Base-by-base conservation (phyloP, 2,113 vertebrate genomes). In the Callochromis pleurospilus region DNA sequence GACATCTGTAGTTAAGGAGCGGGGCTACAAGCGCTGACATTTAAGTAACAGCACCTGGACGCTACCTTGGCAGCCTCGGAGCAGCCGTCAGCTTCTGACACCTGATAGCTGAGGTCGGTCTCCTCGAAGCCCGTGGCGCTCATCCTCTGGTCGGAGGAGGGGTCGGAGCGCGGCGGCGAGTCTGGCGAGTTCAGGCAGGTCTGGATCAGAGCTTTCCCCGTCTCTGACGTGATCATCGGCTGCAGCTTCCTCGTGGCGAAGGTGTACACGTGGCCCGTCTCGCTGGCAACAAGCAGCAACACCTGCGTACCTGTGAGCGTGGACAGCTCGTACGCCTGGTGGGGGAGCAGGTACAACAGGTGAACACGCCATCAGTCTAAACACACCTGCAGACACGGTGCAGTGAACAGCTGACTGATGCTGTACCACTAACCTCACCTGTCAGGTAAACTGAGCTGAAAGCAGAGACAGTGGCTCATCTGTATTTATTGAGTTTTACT, bases 201-300 rank as follows among this genome's bases (percentile, higher is more conserved):
- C 90, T 99, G 98, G 95, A 99, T 99, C 94, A 99, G 95, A 1
- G 98, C 98, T 86, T 99, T 99, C 29, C 98, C 98, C 1, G 98
- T 98, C 95, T 99, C 98, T 1, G 98, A 99, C 91, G 98, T 99
- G 95, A 99, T 99, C 98, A 99, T 99, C 40, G 98, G 98, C 96
- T 99, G 98, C 89, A 99, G 97, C 89, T 99, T 99, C 87, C 98
- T 97, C 0, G 98, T 99, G 90, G 98, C 98, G 33, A 99, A 99
- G 0, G 98, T 99, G 95, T 99, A 99, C 42, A 99, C 98, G 2
- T 99, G 98, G 90, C 98, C 98, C 0, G 98, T 99, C 94, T 99
- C 98, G 1, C 98, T 99, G 92, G 98, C 98, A 82, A 99, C 98
- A 94, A 99, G 93, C 89, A 99, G 96, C 92, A 99, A 91, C 24